Evolutionary conservation across 2,888 invertebrate species (phyloP), one percentile per base, ranked within the genome.

Genomic region (Sesia apiformis): DNA sequence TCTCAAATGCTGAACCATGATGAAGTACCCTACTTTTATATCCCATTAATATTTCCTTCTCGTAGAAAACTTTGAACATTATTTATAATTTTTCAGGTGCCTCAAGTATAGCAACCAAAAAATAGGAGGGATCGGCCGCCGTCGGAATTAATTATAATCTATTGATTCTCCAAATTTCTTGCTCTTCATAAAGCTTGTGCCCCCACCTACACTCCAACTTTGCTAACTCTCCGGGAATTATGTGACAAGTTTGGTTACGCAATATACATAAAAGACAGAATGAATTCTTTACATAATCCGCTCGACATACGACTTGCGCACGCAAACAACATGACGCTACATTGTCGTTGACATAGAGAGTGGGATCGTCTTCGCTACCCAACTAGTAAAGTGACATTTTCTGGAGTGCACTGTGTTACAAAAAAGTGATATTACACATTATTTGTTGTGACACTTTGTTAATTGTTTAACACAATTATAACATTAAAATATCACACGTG

Each of bases 131-230:
- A 43, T 54, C 55, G 50, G 50, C 50, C 50, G 54, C 52, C 52
- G 52, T 53, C 58, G 59, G 70, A 80, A 80, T 81, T 78, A 81
- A 80, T 80, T 77, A 80, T 76, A 76, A 79, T 76, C 76, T 78
- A 82, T 80, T 72, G 77, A 81, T 78, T 77, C 70, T 62, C 59
- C 60, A 57, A 57, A 66, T 68, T 69, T 66, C 58, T 60, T 56
- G 60, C 66, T 72, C 65, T 67, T 72, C 63, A 67, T 74, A 72
- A 76, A 64, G 55, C 61, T 23, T 53, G 55, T 57, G 56, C 57
- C 61, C 56, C 58, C 60, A 57, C 53, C 57, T 57, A 23, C 57
- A 52, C 57, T 57, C 59, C 57, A 73, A 69, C 69, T 78, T 68
- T 56, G 60, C 56, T 62, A 72, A 69, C 69, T 74, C 67, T 57